Conservation (phyloP, 2,113 vertebrate genomes). For the Charadrius vociferus region DNA sequence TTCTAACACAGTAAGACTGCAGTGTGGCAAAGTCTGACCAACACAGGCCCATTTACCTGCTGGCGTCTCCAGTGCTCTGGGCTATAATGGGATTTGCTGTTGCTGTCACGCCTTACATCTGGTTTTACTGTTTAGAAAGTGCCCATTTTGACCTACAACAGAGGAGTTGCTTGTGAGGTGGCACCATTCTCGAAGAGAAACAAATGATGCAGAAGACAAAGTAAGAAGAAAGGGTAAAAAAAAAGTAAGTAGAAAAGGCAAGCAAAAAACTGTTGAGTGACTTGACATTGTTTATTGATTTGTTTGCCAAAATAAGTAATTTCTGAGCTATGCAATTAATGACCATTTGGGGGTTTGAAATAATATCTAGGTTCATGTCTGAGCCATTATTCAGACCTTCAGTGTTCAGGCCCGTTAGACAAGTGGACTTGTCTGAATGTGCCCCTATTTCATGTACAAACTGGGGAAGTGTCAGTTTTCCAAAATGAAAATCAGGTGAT, state of each 20-base stretch:
- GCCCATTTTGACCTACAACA: background rate
- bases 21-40: background rate
- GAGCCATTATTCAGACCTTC: background rate
- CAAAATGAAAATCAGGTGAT: background rate
- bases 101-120: background rate
- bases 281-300: background rate
- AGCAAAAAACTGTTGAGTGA: background rate
- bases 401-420: background rate
- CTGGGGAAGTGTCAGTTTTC: background rate
- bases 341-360: background rate
- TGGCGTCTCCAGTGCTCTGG: rapidly evolving
- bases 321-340: background rate
- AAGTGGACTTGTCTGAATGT: background rate
- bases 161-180: background rate
- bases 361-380: background rate
- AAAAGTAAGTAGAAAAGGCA: background rate
- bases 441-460: background rate
- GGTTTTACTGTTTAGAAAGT: background rate
- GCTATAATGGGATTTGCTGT: background rate
- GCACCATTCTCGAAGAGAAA: background rate
- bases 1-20: background rate
- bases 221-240: background rate
- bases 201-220: background rate
- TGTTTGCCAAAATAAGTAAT: background rate
- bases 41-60: background rate